Base-by-base conservation (phyloP, 2,113 vertebrate species). In the Halichoeres trimaculatus region DNA sequence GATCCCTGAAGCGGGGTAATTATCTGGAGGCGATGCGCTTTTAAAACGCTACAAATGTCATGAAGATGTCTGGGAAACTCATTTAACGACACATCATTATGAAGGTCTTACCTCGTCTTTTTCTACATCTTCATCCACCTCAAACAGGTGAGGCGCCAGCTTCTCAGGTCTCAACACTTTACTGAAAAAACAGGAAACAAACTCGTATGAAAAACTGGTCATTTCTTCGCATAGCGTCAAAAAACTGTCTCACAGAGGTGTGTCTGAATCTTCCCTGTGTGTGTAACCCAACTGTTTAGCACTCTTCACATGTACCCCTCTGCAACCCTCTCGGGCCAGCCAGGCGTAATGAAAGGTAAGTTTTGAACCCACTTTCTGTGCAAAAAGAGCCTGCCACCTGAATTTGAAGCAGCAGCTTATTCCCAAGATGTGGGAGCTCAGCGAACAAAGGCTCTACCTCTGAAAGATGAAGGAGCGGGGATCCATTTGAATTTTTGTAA, bases 101-200 rank as follows among this genome's bases (percentile, higher is more conserved):
- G 30, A 30, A 30, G 12, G 22, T 8, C 88, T 90, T 65, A 97
- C 98, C 96, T 99, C 98, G 5, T 99, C 97, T 92, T 98, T 99
- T 83, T 99, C 98, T 40, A 94, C 95, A 65, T 99, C 98, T 94
- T 99, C 98, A 69, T 99, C 98, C 75, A 99, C 97, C 93, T 99
- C 98, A 83, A 98, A 99, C 55, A 98, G 88, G 62, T 99, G 98
- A 83, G 94, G 89, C 0, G 96, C 95, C 78, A 99, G 95, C 64
- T 98, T 98, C 66, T 99, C 98, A 1, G 95, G 90, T 85, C 96
- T 96, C 73, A 84, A 66, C 55, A 90, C 92, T 92, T 98, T 98
- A 89, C 98, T 99, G 90, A 86, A 86, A 85, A 43, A 75, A 84
- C 75, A 81, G 9, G 71, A 12, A 58, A 35, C 69, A 19, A 8